These are phyloP conservation scores for Sceloporus undulatus DNA, from an alignment of 2,113 vertebrate species.

Conservation along the genomic window DNA sequence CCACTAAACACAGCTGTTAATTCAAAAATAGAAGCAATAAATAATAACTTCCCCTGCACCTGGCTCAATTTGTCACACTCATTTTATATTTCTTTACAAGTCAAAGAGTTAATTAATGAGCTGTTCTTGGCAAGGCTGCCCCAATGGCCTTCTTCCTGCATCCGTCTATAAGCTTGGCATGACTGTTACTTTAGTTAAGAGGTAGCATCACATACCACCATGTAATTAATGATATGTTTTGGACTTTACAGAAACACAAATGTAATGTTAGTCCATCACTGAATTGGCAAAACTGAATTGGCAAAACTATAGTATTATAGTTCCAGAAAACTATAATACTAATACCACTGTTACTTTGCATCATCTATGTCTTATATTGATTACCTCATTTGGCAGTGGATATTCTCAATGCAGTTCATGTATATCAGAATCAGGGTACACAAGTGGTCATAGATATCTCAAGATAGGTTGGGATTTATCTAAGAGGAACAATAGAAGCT, in stretches of 20 bases:
- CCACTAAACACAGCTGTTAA: constrained; percentile 40
- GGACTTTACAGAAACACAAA: constrained; percentile 61
- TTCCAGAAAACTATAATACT: constrained; percentile 50
- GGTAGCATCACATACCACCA: constrained; percentile 65
- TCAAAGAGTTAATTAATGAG: constrained; percentile 33
- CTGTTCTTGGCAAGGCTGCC: constrained; percentile 42
- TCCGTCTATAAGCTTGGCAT: constrained; percentile 6
- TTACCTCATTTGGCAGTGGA: constrained; percentile 50
- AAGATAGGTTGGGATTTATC: neutral
- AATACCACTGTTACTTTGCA: constrained; percentile 38
- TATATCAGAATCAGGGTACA: constrained; percentile 21
- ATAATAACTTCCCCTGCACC: constrained; percentile 49
- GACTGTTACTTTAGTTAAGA: constrained; percentile 60
- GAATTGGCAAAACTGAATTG: constrained; percentile 17
- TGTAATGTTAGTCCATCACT: constrained; percentile 57
- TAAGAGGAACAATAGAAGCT: neutral
- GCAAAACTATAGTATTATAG: neutral
- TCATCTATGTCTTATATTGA: constrained; percentile 57
- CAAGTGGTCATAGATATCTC: constrained; percentile 22
- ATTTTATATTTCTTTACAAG: constrained; percentile 41
- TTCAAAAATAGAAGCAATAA: constrained; percentile 45
- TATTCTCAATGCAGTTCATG: neutral
- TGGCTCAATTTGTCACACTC: constrained; percentile 40
- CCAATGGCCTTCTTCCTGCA: constrained; percentile 39
- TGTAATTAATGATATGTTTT: constrained; percentile 38